Conservation (phyloP, 2,113 vertebrate species). For the Psammodynastes pulverulentus region DNA sequence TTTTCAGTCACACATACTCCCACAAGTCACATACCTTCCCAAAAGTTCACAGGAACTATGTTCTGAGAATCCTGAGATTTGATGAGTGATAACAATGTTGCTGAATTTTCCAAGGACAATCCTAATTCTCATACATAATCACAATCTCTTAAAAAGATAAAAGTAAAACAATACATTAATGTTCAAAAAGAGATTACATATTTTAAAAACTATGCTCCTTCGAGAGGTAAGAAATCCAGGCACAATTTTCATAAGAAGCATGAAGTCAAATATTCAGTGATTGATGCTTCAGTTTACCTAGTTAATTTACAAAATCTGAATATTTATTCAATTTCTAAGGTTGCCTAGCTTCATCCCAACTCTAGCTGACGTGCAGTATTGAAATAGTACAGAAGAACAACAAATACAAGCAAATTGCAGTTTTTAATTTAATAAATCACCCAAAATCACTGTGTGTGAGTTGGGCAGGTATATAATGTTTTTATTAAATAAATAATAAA, state of each 20-base stretch:
- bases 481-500: too few relatives aligned
- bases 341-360: background rate
- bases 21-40: constrained; percentile 45
- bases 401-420: background rate
- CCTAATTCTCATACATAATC: background rate
- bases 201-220: constrained; percentile 33
- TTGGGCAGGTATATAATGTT: too few relatives aligned
- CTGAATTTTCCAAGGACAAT: background rate
- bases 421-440: background rate
- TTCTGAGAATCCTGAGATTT: background rate
- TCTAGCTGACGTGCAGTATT: background rate
- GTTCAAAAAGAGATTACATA: constrained; percentile 15
- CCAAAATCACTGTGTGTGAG: background rate
- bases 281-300: constrained; percentile 26
- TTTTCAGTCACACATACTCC: constrained; percentile 32
- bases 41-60: constrained; percentile 18
- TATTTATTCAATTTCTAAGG: background rate
- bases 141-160: background rate
- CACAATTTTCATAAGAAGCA: background rate
- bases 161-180: background rate
- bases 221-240: constrained; percentile 37
- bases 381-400: background rate
- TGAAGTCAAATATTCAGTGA: background rate
- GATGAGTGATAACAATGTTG: background rate
- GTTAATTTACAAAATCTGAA: constrained; percentile 40